phyloP scores from a whole-genome alignment of 2,797 vertebrate species.

The Rhadinocentrus ornatus region DNA sequence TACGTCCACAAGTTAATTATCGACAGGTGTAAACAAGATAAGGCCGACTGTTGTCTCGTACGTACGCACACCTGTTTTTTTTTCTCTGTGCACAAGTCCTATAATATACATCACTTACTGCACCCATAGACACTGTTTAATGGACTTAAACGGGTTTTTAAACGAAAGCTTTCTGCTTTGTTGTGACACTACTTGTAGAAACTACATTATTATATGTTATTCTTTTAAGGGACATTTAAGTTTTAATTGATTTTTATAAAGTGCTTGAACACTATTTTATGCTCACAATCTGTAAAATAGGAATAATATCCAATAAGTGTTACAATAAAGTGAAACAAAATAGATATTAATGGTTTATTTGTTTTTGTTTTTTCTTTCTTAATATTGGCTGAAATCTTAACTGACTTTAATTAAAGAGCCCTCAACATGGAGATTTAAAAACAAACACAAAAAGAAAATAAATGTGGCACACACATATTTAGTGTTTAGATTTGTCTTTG shows the following conservation, averaged over 20 bases:
- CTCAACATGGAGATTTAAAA: too few relatives aligned
- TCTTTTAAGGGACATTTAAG: not conserved
- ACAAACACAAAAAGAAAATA: too few relatives aligned
- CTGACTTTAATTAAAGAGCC: too few relatives aligned
- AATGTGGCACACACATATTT: too few relatives aligned
- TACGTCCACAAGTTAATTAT: constrained; percentile 73
- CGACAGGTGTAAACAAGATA: constrained; percentile 68
- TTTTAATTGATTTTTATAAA: too few relatives aligned
- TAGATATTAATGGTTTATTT: not conserved
- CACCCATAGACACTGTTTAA: not conserved
- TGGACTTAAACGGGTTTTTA: too few relatives aligned
- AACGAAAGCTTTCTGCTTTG: not conserved
- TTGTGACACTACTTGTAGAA: not conserved
- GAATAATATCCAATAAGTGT: not conserved
- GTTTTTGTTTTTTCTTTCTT: too few relatives aligned
- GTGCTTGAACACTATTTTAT: not conserved
- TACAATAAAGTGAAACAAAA: not conserved
- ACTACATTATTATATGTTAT: not conserved
- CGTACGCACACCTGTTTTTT: not conserved
- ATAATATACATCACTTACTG: not conserved
- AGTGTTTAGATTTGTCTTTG: too few relatives aligned
- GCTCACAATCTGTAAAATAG: not conserved
- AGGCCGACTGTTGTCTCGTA: constrained; percentile 68
- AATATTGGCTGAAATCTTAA: too few relatives aligned
- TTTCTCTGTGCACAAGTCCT: not conserved